Percentiles rank a stretch among this genome's conserved stretches.
Conservation (phyloP, 2,113 vertebrate genomes). For the Saccopteryx bilineata region DNA sequence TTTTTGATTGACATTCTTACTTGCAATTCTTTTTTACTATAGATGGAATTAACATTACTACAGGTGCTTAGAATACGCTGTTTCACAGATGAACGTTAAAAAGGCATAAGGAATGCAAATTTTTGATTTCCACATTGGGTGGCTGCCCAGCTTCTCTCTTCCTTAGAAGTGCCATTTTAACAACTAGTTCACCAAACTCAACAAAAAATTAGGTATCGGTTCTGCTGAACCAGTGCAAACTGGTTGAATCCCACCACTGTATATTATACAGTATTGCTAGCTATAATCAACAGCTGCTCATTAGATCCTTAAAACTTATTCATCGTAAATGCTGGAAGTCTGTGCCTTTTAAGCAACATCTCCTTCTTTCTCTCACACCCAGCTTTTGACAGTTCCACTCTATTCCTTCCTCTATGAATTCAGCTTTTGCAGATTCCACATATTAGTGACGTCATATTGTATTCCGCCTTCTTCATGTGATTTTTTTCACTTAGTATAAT, state of each 20-base stretch:
- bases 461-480: neutral
- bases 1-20: too few relatives aligned
- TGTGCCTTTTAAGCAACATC: neutral
- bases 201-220: too few relatives aligned
- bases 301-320: neutral
- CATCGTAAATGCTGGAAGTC: neutral
- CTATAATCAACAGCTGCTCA: neutral
- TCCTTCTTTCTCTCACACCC: neutral
- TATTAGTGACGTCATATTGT: neutral
- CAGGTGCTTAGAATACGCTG: too few relatives aligned
- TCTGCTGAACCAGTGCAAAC: too few relatives aligned
- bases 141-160: too few relatives aligned
- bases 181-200: too few relatives aligned
- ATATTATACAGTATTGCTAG: neutral
- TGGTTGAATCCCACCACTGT: neutral
- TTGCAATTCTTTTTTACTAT: too few relatives aligned
- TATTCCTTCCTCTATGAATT: neutral
- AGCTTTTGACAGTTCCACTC: neutral
- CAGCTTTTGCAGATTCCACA: neutral
- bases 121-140: too few relatives aligned
- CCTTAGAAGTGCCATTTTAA: too few relatives aligned
- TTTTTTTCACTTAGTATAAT: slow-evolving; percentile 7
- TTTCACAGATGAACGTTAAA: too few relatives aligned
- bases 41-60: too few relatives aligned
- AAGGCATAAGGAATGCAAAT: too few relatives aligned